phyloP scores from a whole-genome alignment of 2,797 vertebrate species.

The Mastacembelus armatus region DNA sequence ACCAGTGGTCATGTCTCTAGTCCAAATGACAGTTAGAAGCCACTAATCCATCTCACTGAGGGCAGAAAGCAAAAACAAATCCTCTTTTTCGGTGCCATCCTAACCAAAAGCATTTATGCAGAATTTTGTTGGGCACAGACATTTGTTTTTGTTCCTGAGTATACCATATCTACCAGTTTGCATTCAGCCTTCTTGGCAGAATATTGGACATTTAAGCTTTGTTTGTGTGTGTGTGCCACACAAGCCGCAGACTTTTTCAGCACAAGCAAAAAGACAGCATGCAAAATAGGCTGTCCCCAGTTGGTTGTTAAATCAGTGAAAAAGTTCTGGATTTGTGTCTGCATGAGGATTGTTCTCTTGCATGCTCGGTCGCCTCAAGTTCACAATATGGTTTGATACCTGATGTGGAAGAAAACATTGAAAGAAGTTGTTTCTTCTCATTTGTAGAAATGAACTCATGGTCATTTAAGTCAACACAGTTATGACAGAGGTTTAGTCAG shows the following conservation, averaged over 20 bases:
- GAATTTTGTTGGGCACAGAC: constrained; percentile 24
- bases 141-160: constrained; percentile 36
- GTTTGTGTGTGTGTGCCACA: constrained; percentile 43
- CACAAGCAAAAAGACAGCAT: constrained; percentile 17
- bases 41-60: neutral
- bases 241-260: constrained; percentile 56
- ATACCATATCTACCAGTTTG: constrained; percentile 25
- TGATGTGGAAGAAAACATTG: constrained; percentile 33
- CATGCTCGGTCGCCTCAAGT: constrained; percentile 63
- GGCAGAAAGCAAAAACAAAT: constrained; percentile 4
- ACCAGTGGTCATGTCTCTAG: neutral
- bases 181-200: constrained; percentile 27
- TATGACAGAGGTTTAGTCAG: constrained; percentile 4
- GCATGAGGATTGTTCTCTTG: constrained; percentile 62
- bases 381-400: constrained; percentile 29
- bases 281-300: neutral
- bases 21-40: constrained; percentile 4
- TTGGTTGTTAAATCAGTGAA: constrained; percentile 22
- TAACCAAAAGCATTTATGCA: constrained; percentile 51
- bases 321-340: constrained; percentile 59
- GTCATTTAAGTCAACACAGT: constrained; percentile 2
- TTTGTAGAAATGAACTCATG: constrained; percentile 23
- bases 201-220: constrained; percentile 29
- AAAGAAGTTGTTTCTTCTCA: constrained; percentile 19
- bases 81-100: constrained; percentile 48